A percentile compares a stretch with the other conserved stretches of the same genome.
Evolutionary conservation across 2,113 vertebrate species (phyloP).

Genomic region (Dicerorhinus sumatrensis): DNA sequence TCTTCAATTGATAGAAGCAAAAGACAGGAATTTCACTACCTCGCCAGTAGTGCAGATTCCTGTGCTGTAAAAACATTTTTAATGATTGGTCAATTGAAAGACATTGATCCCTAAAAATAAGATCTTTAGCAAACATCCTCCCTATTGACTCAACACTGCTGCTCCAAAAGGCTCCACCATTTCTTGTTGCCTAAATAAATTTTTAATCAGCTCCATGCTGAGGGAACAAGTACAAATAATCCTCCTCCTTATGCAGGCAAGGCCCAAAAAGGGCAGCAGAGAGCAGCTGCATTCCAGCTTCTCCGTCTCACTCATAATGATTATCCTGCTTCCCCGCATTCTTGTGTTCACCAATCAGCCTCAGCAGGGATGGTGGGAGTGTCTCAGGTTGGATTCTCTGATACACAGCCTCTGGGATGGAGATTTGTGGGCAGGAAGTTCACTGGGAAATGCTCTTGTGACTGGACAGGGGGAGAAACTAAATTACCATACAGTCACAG

Average conservation of each 20-base stretch:
- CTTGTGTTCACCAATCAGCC: not conserved
- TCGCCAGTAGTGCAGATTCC: no score
- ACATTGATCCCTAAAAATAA: not conserved
- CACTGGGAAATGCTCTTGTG: not conserved
- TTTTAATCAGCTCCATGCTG: not conserved
- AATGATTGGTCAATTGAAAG: not conserved
- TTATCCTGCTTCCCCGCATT: no score
- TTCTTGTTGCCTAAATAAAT: not conserved
- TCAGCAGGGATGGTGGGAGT: rapidly evolving
- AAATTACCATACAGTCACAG: not conserved
- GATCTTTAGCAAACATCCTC: conserved; percentile 34
- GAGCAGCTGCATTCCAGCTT: not conserved
- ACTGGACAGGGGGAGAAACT: not conserved
- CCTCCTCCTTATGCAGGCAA: not conserved
- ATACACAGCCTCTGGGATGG: not conserved
- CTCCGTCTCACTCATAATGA: not conserved
- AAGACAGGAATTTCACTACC: not conserved
- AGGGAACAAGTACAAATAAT: not conserved
- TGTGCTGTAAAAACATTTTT: not conserved
- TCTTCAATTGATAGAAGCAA: not conserved
- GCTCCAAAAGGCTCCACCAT: not conserved
- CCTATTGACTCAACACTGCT: not conserved
- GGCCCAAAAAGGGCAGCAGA: not conserved
- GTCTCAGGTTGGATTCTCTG: not conserved
- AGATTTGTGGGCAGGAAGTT: not conserved